Base-by-base conservation (phyloP, 2,888 invertebrate species). In the Hydrotaea diabolus region DNA sequence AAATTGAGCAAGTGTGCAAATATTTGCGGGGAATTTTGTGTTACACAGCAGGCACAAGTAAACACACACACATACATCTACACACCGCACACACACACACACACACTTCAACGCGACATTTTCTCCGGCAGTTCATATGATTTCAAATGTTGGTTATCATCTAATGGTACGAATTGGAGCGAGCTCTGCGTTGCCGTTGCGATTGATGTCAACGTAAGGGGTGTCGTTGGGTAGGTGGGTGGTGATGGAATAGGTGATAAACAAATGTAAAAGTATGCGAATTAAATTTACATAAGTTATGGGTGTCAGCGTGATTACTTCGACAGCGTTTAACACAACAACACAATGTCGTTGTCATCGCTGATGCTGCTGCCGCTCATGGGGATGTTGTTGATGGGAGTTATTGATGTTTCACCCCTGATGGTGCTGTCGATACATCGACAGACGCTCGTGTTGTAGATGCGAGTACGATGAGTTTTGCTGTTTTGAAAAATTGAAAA, bases 1-100 rank as follows among this genome's bases (percentile, higher is more conserved):
- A 82, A 85, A 85, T 86, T 87, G 81, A 82, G 83, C 86, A 83
- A 85, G 49, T 74, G 85, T 83, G 73, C 82, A 86, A 87, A 86
- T 85, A 85, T 86, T 86, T 84, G 84, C 76, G 64, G 23, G 26
- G 72, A 80, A 78, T 84, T 62, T 80, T 74, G 64, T 11, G 36
- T 57, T 57, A 57, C 72, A 78, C 72, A 78, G 62, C 19, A 57
- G 66, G 75, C 43, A 64, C n/a, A 71, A 31, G 31, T 4, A 31
- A 17, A 74, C 53, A 55, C 55, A 76, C 26, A 36, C 64, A 75
- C 21, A 39, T 46, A 5, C 23, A n/a, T n/a, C n/a, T 57, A 57
- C 72, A 78, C 72, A 78, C 53, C 19, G 75, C 43, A 64, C n/a
- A 71, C 2, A 7, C 2, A 31, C 13, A 74, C 53, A 55, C 55